phyloP scores from a whole-genome alignment of 2,888 invertebrate species.

The Yponomeuta malinellus region DNA sequence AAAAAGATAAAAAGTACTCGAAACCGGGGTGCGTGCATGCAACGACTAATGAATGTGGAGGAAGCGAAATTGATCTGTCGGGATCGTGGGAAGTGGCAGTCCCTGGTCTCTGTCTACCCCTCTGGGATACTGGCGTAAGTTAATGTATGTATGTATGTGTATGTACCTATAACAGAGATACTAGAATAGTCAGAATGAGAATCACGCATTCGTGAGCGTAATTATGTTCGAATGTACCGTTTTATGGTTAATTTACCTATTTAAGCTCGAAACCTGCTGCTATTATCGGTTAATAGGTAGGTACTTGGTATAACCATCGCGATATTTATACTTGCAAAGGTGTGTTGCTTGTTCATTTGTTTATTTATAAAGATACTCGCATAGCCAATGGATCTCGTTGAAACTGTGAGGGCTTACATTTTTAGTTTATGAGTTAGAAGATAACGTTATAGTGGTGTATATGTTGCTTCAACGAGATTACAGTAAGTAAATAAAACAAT shows the following conservation, averaged over 20 bases:
- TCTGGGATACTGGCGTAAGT: no score
- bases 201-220: background rate
- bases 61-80: no score
- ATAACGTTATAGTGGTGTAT: background rate
- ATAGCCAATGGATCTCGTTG: background rate
- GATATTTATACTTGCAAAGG: background rate
- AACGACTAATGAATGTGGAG: no score
- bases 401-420: background rate
- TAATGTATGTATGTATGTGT: no score
- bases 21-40: no score
- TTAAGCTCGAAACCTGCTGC: background rate
- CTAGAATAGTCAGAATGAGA: background rate
- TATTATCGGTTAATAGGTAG: background rate
- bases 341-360: background rate
- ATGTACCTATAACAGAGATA: no score
- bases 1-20: no score
- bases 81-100: no score
- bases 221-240: background rate
- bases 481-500: no score
- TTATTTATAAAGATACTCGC: background rate
- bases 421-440: background rate
- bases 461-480: no score
- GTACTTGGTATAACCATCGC: background rate
- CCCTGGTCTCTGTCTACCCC: no score
- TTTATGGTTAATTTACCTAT: background rate